These are phyloP conservation scores for Callimorpha dominula DNA, from an alignment of 2,888 invertebrate species.

Conservation along the genomic window DNA sequence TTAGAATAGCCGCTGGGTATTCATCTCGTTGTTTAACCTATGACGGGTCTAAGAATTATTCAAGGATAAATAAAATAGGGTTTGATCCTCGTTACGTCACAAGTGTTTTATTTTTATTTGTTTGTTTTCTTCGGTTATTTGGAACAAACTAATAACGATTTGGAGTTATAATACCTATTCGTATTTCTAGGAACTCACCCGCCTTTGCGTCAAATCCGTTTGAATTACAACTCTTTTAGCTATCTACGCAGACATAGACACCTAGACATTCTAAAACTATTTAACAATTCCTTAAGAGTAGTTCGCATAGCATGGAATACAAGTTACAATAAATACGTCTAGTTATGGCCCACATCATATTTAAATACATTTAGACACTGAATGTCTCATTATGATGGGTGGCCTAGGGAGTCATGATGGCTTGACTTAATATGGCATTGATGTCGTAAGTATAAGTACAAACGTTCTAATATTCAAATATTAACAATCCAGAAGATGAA, in stretches of 20 bases:
- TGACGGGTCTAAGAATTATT: slow-evolving; percentile 24
- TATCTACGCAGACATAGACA: not conserved
- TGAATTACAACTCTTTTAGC: not conserved
- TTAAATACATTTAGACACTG: slow-evolving; percentile 28
- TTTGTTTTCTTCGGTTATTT: slow-evolving; percentile 48
- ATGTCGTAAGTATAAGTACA: not conserved
- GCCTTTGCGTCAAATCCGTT: not conserved
- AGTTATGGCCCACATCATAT: slow-evolving; percentile 19
- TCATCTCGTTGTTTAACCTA: slow-evolving; percentile 43
- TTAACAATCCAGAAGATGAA: no score
- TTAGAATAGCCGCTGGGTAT: slow-evolving; percentile 10
- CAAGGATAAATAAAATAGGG: slow-evolving; percentile 36
- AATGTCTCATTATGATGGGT: slow-evolving; percentile 34
- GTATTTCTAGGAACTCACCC: slow-evolving; percentile 27
- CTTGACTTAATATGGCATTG: slow-evolving; percentile 3
- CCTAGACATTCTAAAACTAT: slow-evolving; percentile 22
- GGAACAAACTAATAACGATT: slow-evolving; percentile 28
- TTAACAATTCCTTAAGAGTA: slow-evolving; percentile 17
- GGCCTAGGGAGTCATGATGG: slow-evolving; percentile 7
- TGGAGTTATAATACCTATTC: slow-evolving; percentile 18
- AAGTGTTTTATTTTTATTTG: slow-evolving; percentile 50
- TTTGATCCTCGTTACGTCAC: slow-evolving; percentile 43
- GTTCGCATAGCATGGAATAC: slow-evolving; percentile 19
- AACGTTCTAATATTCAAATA: not conserved
- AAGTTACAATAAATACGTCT: slow-evolving; percentile 28